phyloP scores from a whole-genome alignment of 2,888 invertebrate genomes.

The Suillia variegata region DNA sequence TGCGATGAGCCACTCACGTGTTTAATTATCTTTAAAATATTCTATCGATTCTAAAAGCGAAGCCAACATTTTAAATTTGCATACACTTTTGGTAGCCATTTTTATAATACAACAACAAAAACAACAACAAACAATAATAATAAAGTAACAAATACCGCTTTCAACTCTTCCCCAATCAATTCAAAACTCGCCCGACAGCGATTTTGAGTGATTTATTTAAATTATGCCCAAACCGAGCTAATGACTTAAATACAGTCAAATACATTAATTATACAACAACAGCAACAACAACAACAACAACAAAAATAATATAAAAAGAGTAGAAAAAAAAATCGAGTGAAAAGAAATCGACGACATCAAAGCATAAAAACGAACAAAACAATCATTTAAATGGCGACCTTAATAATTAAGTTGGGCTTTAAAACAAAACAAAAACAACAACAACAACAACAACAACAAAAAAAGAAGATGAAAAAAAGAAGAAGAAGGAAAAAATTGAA shows the following conservation, averaged over 20 bases:
- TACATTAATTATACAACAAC: slow-evolving; percentile 48
- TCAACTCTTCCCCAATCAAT: not conserved
- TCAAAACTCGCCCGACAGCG: slow-evolving; percentile 27
- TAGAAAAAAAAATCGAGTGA: slow-evolving; percentile 16
- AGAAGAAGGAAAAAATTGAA: too few species aligned
- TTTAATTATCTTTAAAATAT: too few species aligned
- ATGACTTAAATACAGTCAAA: slow-evolving; percentile 49
- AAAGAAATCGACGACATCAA: slow-evolving; percentile 6
- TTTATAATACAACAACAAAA: too few species aligned
- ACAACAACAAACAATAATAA: too few species aligned
- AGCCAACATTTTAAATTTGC: too few species aligned
- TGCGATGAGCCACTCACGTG: too few species aligned
- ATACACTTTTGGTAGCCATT: too few species aligned
- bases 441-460: too few species aligned
- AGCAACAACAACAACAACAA: too few species aligned
- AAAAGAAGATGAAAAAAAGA: too few species aligned
- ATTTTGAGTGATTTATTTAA: slow-evolving; percentile 51
- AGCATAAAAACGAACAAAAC: not conserved
- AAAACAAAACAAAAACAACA: slow-evolving; percentile 30
- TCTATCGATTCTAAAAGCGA: too few species aligned
- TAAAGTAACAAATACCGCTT: too few species aligned
- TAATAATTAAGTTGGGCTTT: slow-evolving; percentile 47
- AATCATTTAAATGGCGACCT: slow-evolving; percentile 32
- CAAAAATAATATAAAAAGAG: slow-evolving; percentile 20
- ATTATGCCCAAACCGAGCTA: slow-evolving; percentile 50